Evolutionary conservation across 2,797 vertebrate genomes (phyloP).

Genomic region (Sciaenops ocellatus): DNA sequence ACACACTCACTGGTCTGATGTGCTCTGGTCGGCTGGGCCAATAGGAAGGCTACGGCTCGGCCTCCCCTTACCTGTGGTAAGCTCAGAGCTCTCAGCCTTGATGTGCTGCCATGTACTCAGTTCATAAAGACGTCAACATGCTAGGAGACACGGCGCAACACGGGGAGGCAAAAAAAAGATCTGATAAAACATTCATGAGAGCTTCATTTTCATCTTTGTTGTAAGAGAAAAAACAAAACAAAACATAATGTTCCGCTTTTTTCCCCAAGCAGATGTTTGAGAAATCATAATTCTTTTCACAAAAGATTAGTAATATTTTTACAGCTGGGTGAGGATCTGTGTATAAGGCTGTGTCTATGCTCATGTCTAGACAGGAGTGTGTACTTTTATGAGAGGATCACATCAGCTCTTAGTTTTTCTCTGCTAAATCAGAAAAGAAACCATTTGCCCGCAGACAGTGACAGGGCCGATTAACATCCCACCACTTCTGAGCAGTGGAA

Average conservation of each 20-base stretch:
- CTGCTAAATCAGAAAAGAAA: slow-evolving; percentile 59
- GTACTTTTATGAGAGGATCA: slow-evolving; percentile 54
- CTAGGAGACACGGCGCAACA: slow-evolving; percentile 4
- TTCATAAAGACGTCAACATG: slow-evolving; percentile 53
- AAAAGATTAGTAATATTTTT: slow-evolving; percentile 49
- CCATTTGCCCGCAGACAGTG: slow-evolving; percentile 49
- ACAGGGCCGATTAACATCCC: slow-evolving; percentile 50
- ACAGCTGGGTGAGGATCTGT: slow-evolving; percentile 44
- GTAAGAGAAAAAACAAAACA: neutral
- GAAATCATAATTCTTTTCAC: slow-evolving; percentile 40
- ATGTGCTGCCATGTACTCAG: slow-evolving; percentile 41
- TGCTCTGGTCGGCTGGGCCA: slow-evolving; percentile 32
- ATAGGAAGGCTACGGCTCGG: slow-evolving; percentile 50
- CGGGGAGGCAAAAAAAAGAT: slow-evolving; percentile 10
- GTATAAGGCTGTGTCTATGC: slow-evolving; percentile 20
- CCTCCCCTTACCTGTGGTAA: slow-evolving; percentile 36
- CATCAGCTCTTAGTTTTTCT: slow-evolving; percentile 35
- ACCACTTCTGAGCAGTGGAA: slow-evolving; percentile 62
- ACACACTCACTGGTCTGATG: slow-evolving; percentile 50
- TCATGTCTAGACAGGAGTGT: slow-evolving; percentile 71
- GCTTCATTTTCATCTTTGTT: slow-evolving; percentile 15
- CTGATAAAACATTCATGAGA: slow-evolving; percentile 3
- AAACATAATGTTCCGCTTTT: slow-evolving; percentile 10
- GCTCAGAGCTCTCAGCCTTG: slow-evolving; percentile 33
- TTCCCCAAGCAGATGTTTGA: slow-evolving; percentile 49